A percentile compares a stretch with the other conserved stretches of the same genome.
These are phyloP conservation scores for Pelobates fuscus DNA, from an alignment of 2,113 vertebrate genomes.

Conservation along the genomic window DNA sequence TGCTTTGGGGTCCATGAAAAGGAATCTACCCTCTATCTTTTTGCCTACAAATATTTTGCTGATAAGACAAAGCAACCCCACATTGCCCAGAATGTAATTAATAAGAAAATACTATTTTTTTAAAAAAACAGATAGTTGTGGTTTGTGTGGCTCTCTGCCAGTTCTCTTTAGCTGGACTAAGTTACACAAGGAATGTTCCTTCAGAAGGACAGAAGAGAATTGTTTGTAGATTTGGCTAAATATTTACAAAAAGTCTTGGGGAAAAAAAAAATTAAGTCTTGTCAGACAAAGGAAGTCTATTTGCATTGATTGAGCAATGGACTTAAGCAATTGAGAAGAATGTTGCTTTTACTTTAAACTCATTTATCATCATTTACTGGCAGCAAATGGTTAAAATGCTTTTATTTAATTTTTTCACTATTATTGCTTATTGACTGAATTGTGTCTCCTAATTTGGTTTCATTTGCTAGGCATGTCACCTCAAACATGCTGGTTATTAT, in stretches of 20 bases:
- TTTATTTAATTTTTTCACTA: too few species aligned
- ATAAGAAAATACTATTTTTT: not conserved
- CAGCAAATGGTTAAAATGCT: too few species aligned
- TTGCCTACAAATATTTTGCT: not conserved
- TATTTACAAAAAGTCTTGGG: not conserved
- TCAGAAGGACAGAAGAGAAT: not conserved
- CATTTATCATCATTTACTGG: not conserved
- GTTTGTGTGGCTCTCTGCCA: not conserved
- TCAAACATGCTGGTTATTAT: too few species aligned
- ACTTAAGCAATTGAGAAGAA: not conserved
- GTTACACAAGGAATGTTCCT: not conserved
- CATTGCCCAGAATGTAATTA: not conserved
- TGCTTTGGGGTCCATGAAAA: conserved; percentile 2
- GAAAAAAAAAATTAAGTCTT: not conserved
- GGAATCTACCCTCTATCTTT: not conserved
- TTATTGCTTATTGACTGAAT: too few species aligned
- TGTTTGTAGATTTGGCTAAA: conserved; percentile 1
- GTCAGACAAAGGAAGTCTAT: not conserved
- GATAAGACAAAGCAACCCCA: not conserved
- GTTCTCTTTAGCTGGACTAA: not conserved
- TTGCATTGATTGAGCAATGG: not conserved
- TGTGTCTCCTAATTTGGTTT: too few species aligned
- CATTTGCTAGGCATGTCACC: too few species aligned
- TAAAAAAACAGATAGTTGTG: not conserved
- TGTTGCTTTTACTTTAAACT: not conserved